phyloP scores from a whole-genome alignment of 2,113 vertebrate genomes.

The Struthidea cinerea region DNA sequence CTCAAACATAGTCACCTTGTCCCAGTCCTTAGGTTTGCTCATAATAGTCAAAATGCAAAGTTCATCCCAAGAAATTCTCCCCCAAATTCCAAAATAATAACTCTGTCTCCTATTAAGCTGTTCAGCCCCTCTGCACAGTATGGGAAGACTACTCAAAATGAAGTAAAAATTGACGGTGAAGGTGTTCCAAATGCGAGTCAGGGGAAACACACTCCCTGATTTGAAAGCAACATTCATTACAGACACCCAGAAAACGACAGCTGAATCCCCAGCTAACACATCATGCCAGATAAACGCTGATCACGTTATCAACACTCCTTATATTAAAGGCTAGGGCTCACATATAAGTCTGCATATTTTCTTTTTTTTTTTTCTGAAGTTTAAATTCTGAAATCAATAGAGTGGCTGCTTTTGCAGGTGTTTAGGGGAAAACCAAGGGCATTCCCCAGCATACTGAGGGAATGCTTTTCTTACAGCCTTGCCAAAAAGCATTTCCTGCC shows the following conservation, averaged over 20 bases:
- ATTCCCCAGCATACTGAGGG: background rate
- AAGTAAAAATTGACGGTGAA: background rate
- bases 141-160: background rate
- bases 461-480: background rate
- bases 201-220: background rate
- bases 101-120: background rate
- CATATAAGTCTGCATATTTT: background rate
- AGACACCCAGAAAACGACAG: background rate
- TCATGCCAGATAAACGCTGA: background rate
- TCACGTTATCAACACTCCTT: background rate
- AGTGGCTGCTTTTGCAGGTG: background rate
- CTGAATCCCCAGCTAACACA: background rate
- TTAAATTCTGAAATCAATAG: background rate
- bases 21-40: background rate
- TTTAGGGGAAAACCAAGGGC: background rate
- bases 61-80: background rate
- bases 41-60: background rate
- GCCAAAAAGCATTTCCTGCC: background rate
- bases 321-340: background rate
- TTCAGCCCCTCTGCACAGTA: background rate
- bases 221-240: accelerated
- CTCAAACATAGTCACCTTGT: background rate
- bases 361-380: background rate
- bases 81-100: background rate
- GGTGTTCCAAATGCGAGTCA: accelerated